Evolutionary conservation across 2,797 vertebrate species (phyloP).

Genomic region (Ctenopoma multispine): DNA sequence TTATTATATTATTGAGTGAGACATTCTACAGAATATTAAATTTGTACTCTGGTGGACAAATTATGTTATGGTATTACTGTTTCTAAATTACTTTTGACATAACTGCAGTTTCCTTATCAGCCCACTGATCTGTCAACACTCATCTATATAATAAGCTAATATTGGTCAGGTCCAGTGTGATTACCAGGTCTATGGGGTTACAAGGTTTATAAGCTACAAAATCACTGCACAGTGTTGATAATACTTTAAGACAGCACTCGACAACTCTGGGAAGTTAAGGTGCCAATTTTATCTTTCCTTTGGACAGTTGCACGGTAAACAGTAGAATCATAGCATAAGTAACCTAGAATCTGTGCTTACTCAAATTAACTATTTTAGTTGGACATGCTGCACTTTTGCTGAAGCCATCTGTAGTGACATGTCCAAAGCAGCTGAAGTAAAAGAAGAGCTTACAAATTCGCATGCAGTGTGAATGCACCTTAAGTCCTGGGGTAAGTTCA

Average conservation of each 20-base stretch:
- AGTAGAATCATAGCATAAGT: too few species aligned
- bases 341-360: too few species aligned
- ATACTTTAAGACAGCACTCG: neutral
- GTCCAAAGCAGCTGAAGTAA: neutral
- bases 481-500: neutral
- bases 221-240: neutral
- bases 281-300: neutral
- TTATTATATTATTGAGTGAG: too few species aligned
- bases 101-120: too few species aligned
- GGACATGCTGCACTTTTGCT: neutral
- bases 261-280: neutral
- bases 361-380: too few species aligned
- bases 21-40: too few species aligned
- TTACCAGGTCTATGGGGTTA: neutral
- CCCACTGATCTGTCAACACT: neutral
- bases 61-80: too few species aligned
- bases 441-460: too few species aligned
- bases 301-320: neutral
- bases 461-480: too few species aligned
- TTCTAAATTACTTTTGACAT: neutral
- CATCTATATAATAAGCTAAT: neutral
- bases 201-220: conserved; percentile 1
- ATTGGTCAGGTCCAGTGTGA: neutral
- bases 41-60: too few species aligned
- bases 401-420: neutral